Conservation (phyloP, 2,888 invertebrate species). For the Andrena dorsata region DNA sequence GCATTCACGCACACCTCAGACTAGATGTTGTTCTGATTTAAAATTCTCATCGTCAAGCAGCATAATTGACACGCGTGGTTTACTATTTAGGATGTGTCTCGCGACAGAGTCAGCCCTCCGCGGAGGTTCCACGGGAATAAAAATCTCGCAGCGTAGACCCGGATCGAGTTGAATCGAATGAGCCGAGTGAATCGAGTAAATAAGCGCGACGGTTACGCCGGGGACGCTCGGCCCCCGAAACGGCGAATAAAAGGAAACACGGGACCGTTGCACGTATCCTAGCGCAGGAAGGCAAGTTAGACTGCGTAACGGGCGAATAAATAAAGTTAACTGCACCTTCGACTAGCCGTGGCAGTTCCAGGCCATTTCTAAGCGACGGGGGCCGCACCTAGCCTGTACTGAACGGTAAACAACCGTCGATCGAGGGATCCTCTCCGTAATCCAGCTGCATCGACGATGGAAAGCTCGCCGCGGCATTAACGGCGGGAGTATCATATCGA, state of each 20-base stretch:
- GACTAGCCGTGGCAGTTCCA: slow-evolving; percentile 51
- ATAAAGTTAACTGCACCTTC: slow-evolving; percentile 62
- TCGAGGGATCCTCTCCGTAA: slow-evolving; percentile 43
- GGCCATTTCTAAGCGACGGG: slow-evolving; percentile 51
- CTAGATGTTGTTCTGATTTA: no score
- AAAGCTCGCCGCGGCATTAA: slow-evolving; percentile 55
- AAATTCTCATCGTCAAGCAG: no score
- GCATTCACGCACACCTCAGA: no score
- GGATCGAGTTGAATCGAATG: background rate
- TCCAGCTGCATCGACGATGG: slow-evolving; percentile 35
- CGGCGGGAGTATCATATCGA: slow-evolving; percentile 47
- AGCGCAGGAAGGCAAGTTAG: slow-evolving; percentile 48
- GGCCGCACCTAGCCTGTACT: slow-evolving; percentile 1
- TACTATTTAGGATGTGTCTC: background rate
- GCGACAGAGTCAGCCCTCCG: slow-evolving; percentile 10
- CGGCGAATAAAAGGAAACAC: slow-evolving; percentile 39
- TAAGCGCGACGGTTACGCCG: slow-evolving; percentile 6
- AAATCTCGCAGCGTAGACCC: background rate
- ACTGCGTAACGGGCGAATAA: slow-evolving; percentile 55
- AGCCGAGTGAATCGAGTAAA: slow-evolving; percentile 20
- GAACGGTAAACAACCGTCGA: slow-evolving; percentile 54
- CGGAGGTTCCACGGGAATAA: background rate
- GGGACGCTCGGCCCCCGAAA: slow-evolving; percentile 1
- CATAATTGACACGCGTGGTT: no score
- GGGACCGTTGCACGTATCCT: slow-evolving; percentile 25